Evolutionary conservation across 2,797 vertebrate genomes (phyloP), one percentile per base, ranked within the genome.

Genomic region (Phataginus tetradactyla): DNA sequence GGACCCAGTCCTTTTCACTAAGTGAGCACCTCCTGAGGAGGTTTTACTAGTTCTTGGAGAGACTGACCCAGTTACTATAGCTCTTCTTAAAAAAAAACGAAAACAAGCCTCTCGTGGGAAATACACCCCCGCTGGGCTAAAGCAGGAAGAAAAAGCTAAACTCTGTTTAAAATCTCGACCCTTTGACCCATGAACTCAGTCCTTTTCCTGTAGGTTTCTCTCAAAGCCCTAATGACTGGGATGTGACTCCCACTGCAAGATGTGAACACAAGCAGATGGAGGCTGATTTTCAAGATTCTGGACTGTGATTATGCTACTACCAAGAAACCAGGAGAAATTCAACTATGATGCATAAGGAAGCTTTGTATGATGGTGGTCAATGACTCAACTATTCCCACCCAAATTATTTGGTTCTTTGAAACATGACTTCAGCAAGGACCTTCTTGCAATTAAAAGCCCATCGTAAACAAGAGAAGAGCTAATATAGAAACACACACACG

Each of bases 161-260:
- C 78, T 96, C 39, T 85, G 86, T 42, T 97, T 78, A 87, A 74
- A 96, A 92, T 95, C 69, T 92, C 29, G 45, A 89, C 14, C 77
- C 68, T 97, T 86, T 97, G 96, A 97, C 93, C 83, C 0, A 0
- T 86, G 90, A 83, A 96, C 95, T 53, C 95, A 96, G 74, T 45
- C 95, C 21, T 79, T 97, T 89, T 75, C 90, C 66, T 1, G 1
- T 3, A 61, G 95, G 25, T 66, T 96, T 94, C 39, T 27, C 96
- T 90, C 81, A 96, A 96, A 97, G 61, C 1, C 37, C 1, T 42
- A 79, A 86, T n/a, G 71, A 95, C 4, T 3, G 17, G 32, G 79
- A 55, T 69, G 45, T 5, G 53, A 79, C 84, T 97, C 74, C 71
- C 63, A 57, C 1, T 11, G 53, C 66, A 51, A 20, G 10, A 20